A percentile compares a stretch with the other conserved stretches of the same genome.
Conservation (phyloP, 2,797 vertebrate species). For the Oryzias sinensis region DNA sequence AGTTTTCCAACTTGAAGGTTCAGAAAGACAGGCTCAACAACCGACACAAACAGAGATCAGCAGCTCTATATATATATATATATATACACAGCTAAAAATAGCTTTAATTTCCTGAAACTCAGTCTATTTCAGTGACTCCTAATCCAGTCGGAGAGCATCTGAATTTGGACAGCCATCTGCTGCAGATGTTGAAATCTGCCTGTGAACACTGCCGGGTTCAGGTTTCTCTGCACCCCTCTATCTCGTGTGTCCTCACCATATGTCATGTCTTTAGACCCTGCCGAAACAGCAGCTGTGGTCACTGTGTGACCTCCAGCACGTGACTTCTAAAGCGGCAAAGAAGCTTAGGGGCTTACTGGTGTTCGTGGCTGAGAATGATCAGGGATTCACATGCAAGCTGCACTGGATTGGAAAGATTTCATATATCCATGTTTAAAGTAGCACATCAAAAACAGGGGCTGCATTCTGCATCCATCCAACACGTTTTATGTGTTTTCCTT, state of each 20-base stretch:
- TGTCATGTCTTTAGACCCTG: neutral
- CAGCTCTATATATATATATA: neutral
- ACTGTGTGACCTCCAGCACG: conserved; percentile 27
- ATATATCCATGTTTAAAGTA: neutral
- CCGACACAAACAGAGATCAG: conserved; percentile 4
- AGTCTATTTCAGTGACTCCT: neutral
- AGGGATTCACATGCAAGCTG: conserved; percentile 15
- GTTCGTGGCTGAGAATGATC: conserved; percentile 47
- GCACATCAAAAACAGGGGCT: neutral
- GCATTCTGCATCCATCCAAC: neutral
- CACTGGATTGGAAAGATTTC: conserved; percentile 1
- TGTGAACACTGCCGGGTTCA: too few species aligned
- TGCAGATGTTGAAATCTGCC: neutral
- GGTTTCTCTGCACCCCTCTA: too few species aligned
- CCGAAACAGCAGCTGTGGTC: neutral
- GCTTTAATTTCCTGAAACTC: conserved; percentile 1
- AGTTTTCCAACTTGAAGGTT: neutral
- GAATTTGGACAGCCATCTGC: neutral
- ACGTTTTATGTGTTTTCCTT: neutral
- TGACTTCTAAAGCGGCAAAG: conserved; percentile 56
- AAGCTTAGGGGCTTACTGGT: conserved; percentile 67
- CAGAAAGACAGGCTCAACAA: neutral
- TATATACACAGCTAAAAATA: conserved; percentile 6
- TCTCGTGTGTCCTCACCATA: neutral
- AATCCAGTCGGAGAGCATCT: neutral